Evolutionary conservation across 2,888 invertebrate species (phyloP).

Genomic region (Macaria notata): DNA sequence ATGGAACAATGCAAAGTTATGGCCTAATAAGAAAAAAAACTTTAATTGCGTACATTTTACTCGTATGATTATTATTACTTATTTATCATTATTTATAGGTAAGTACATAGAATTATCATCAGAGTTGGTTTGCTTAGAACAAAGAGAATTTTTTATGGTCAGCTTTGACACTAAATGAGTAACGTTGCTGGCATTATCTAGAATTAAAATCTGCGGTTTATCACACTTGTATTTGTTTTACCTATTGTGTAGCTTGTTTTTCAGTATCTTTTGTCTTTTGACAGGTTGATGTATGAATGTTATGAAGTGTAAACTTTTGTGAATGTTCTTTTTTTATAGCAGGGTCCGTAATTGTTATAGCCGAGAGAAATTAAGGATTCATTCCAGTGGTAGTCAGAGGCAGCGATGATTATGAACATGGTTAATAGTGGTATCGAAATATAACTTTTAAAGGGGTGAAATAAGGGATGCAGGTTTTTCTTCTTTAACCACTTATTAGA

Average conservation of each 20-base stretch:
- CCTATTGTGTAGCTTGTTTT: slow-evolving; percentile 8
- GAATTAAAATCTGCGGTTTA: slow-evolving; percentile 36
- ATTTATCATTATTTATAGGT: no score
- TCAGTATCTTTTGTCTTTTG: slow-evolving; percentile 9
- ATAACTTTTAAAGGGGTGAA: no score
- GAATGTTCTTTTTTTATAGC: not conserved
- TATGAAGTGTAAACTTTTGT: not conserved
- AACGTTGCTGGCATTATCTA: slow-evolving; percentile 25
- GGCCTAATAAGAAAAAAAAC: no score
- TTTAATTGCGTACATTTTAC: no score
- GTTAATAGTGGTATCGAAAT: not conserved
- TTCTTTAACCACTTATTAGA: not conserved
- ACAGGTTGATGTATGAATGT: slow-evolving; percentile 7
- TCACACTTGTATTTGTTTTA: slow-evolving; percentile 15
- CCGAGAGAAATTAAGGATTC: no score
- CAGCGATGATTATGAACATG: not conserved
- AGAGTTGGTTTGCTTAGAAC: no score
- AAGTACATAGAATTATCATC: no score
- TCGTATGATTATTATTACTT: no score
- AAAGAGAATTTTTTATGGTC: not conserved
- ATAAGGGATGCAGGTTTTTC: no score
- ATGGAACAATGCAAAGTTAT: no score
- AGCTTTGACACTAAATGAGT: slow-evolving; percentile 1
- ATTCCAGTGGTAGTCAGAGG: no score
- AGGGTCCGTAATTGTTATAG: not conserved